Evolutionary conservation across 2,797 vertebrate species (phyloP).

Genomic region (Schizopygopsis pylzovi): DNA sequence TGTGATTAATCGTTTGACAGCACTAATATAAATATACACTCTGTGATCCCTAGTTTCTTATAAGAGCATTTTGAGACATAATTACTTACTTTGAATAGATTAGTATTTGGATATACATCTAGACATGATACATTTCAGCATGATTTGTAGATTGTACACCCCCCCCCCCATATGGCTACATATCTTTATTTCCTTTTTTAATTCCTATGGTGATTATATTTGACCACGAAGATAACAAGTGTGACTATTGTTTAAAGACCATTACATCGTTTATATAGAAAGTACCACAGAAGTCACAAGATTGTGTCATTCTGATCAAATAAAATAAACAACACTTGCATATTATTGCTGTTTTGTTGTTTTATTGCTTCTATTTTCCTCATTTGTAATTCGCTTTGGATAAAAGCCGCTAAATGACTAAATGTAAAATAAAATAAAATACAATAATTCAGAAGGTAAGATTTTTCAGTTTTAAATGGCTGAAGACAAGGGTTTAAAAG

Average conservation of each 20-base stretch:
- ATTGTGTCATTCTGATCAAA: not conserved
- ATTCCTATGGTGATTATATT: not conserved
- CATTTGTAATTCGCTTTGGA: too few relatives aligned
- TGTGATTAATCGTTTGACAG: too few relatives aligned
- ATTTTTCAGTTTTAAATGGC: not conserved
- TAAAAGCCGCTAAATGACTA: too few relatives aligned
- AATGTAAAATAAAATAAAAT: too few relatives aligned
- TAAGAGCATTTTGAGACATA: not conserved
- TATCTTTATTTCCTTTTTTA: not conserved
- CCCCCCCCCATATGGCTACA: too few relatives aligned
- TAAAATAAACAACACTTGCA: not conserved
- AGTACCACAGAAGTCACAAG: not conserved
- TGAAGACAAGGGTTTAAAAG: not conserved
- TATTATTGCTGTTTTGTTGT: not conserved
- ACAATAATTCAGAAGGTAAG: not conserved
- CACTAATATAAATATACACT: not conserved
- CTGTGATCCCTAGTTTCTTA: too few relatives aligned
- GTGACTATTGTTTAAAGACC: not conserved
- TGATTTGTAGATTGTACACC: too few relatives aligned
- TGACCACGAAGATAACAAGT: not conserved
- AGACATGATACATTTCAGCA: not conserved
- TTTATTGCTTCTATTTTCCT: not conserved
- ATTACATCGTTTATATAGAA: not conserved
- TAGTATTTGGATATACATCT: not conserved
- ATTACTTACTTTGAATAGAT: not conserved